Evolutionary conservation across 2,888 invertebrate species (phyloP), one percentile per base, ranked within the genome.

Genomic region (Mantis religiosa): DNA sequence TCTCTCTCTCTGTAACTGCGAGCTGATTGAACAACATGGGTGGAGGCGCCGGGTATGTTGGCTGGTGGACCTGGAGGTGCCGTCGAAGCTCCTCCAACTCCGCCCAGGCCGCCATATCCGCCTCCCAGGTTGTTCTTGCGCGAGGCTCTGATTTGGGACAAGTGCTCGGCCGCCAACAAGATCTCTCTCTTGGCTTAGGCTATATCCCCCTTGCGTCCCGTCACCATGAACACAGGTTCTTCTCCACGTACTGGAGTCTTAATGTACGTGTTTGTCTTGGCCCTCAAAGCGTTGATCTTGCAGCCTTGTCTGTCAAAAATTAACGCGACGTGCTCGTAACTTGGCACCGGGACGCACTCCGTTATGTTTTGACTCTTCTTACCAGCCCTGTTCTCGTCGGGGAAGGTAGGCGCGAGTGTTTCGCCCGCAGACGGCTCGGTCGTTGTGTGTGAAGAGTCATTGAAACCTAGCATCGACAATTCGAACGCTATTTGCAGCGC

Each of bases 251-350:
- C 99, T 90, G 99, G 99, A 12, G 99, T 99, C 95, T 99, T 99
- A 93, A 99, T 99, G 95, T 99, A 99, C 2, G 99, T 99, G 95
- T 99, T 99, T 90, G 99, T 99, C 95, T 99, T 99, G 83, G 99
- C 99, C 91, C 99, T 96, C 30, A 99, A 95, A 28, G 99, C 99
- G 94, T 99, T 99, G 93, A 99, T 99, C 95, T 99, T 99, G 95
- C 99, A 99, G 91, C 99, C 99, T 99, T 99, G 99, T 94, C 99
- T 95, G 92, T 99, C 99, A 92, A 99, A 99, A 94, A 99, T 99
- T 95, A 99, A 99, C 15, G 99, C 99, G 93, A 99, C 99, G 95
- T 99, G 99, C 93, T 99, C 99, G 88, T 99, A 99, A 93, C 98
- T 98, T n/a, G 99, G 99, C 91, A 99, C 99, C 91, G 99, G 99